Evolutionary conservation across 2,888 invertebrate genomes (phyloP).

Genomic region (Melanophora roralis): DNA sequence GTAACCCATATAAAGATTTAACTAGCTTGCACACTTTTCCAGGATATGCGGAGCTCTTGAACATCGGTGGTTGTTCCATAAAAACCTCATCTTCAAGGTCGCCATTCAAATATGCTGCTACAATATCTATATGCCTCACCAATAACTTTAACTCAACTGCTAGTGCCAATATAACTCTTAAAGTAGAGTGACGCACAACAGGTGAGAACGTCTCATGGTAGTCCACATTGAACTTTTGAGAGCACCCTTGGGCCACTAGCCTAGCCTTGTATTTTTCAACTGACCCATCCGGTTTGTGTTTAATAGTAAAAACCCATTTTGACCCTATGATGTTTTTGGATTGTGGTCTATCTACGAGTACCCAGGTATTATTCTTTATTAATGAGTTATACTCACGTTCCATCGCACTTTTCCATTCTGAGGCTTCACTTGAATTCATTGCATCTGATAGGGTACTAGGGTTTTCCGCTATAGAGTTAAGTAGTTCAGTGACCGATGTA

Average conservation of each 20-base stretch:
- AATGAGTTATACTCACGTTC: background rate
- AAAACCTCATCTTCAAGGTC: slow-evolving; percentile 52
- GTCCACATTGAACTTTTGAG: background rate
- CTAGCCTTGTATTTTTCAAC: slow-evolving; percentile 11
- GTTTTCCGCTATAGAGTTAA: background rate
- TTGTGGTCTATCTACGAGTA: slow-evolving; percentile 7
- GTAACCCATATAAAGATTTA: no score
- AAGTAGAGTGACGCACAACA: slow-evolving; percentile 1
- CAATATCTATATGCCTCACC: slow-evolving; percentile 33
- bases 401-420: slow-evolving; percentile 31
- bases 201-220: background rate
- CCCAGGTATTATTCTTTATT: slow-evolving; percentile 41
- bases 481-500: background rate
- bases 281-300: background rate
- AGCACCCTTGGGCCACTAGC: slow-evolving; percentile 10
- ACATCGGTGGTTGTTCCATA: background rate
- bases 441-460: slow-evolving; percentile 12
- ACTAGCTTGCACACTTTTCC: no score
- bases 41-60: no score
- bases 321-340: slow-evolving; percentile 1
- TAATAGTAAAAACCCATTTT: slow-evolving; percentile 15
- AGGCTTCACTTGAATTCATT: background rate
- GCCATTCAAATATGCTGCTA: slow-evolving; percentile 48
- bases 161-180: slow-evolving; percentile 22
- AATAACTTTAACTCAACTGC: slow-evolving; percentile 17